phyloP scores from a whole-genome alignment of 1,140 invertebrate species.

The Camponotus floridanus region DNA sequence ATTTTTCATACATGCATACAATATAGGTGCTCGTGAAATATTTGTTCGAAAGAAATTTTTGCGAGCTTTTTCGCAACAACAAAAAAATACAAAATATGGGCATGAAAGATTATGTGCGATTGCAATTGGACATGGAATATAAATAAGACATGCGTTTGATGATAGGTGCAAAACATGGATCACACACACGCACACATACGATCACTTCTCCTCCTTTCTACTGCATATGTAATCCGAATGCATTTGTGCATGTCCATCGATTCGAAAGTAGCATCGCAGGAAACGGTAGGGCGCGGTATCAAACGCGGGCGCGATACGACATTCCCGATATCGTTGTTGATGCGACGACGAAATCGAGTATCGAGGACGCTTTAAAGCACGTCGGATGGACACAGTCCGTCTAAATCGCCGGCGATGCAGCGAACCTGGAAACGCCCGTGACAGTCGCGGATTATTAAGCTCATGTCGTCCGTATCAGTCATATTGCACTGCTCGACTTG shows the following conservation, averaged over 20 bases:
- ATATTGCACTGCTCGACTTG: constrained; percentile 2
- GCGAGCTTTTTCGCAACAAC: neutral
- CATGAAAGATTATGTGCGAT: neutral
- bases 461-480: neutral
- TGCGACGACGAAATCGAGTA: constrained; percentile 37
- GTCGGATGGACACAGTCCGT: neutral
- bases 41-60: neutral
- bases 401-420: neutral
- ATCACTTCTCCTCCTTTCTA: too few relatives aligned
- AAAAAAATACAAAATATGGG: neutral
- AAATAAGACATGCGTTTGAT: neutral
- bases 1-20: neutral
- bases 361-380: constrained; percentile 23
- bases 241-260: constrained; percentile 14
- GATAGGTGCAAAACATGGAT: neutral
- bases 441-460: constrained; percentile 29
- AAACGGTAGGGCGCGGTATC: constrained; percentile 24
- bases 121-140: neutral
- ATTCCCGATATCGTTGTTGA: constrained; percentile 11
- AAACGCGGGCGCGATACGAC: constrained; percentile 10
- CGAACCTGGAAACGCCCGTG: neutral
- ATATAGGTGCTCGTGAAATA: neutral
- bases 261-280: constrained; percentile 29
- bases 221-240: constrained; percentile 18
- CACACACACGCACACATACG: too few relatives aligned